phyloP scores from a whole-genome alignment of 2,888 invertebrate species.

The Trichogramma dendrolimi region DNA sequence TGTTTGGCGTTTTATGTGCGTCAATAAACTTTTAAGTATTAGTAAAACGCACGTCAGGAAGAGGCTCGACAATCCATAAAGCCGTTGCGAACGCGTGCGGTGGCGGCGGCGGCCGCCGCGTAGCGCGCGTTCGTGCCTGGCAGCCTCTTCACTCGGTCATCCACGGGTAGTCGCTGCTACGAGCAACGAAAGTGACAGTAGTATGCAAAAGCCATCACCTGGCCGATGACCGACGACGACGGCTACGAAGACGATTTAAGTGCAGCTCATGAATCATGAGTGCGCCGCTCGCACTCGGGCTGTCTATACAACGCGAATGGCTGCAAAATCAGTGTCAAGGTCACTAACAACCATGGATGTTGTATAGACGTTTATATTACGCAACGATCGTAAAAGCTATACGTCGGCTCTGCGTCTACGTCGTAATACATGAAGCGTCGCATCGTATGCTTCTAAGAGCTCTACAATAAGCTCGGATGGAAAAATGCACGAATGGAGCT shows the following conservation, averaged over 20 bases:
- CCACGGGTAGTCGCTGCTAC: too few species aligned
- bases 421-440: conserved; percentile 17
- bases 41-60: conserved; percentile 40
- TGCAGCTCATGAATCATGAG: conserved; percentile 34
- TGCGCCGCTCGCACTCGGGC: conserved; percentile 1
- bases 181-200: too few species aligned
- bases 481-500: too few species aligned
- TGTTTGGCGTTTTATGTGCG: conserved; percentile 42
- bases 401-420: conserved; percentile 28
- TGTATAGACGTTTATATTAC: conserved; percentile 28
- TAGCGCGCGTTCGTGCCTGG: too few species aligned
- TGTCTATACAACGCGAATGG: conserved; percentile 26
- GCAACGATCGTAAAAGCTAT: conserved; percentile 40
- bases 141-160: too few species aligned
- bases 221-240: too few species aligned
- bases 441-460: neutral
- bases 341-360: conserved; percentile 29
- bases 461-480: too few species aligned
- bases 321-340: conserved; percentile 47
- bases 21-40: conserved; percentile 53
- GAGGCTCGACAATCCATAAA: conserved; percentile 30
- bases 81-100: conserved; percentile 3
- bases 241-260: neutral
- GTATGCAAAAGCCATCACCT: too few species aligned
- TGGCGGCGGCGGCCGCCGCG: neutral